These are phyloP conservation scores for Griposia aprilina DNA, from an alignment of 2,888 invertebrate species.

Conservation along the genomic window DNA sequence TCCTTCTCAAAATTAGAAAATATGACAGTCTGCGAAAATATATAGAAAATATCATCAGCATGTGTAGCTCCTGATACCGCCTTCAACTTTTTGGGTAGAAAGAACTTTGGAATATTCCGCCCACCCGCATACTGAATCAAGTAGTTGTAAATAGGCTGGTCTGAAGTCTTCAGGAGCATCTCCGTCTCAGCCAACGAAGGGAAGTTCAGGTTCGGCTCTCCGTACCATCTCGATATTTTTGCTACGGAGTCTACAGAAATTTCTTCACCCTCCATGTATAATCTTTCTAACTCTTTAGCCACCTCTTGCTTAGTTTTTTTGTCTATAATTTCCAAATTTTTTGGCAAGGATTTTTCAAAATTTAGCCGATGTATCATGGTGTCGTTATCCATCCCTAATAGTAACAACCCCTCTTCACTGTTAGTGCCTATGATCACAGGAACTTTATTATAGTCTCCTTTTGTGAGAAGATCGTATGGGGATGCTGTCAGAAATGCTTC, in stretches of 20 bases:
- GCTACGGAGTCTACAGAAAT: slow-evolving; percentile 73
- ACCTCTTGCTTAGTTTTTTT: slow-evolving; percentile 69
- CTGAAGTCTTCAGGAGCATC: slow-evolving; percentile 71
- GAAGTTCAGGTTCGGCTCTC: slow-evolving; percentile 75
- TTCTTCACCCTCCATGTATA: slow-evolving; percentile 82
- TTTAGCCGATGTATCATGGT: slow-evolving; percentile 73
- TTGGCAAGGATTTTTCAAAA: slow-evolving; percentile 79
- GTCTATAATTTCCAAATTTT: slow-evolving; percentile 77
- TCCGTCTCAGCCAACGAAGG: slow-evolving; percentile 79
- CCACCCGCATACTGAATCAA: slow-evolving; percentile 78
- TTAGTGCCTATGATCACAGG: slow-evolving; percentile 82
- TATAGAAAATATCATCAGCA: slow-evolving; percentile 83
- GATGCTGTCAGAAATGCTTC: slow-evolving; percentile 81
- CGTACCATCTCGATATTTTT: slow-evolving; percentile 78
- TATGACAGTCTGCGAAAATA: slow-evolving; percentile 77
- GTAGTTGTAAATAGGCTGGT: slow-evolving; percentile 78
- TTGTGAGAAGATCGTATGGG: slow-evolving; percentile 75
- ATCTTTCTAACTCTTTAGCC: slow-evolving; percentile 72
- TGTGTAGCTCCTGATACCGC: slow-evolving; percentile 78
- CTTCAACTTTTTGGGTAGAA: slow-evolving; percentile 64
- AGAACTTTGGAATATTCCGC: slow-evolving; percentile 75
- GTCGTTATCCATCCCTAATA: slow-evolving; percentile 78
- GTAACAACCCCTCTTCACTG: slow-evolving; percentile 79
- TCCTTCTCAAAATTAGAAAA: slow-evolving; percentile 74
- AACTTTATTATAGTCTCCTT: slow-evolving; percentile 80